Evolutionary conservation across 2,113 vertebrate species (phyloP).

Genomic region (Melanocharis versteri): DNA sequence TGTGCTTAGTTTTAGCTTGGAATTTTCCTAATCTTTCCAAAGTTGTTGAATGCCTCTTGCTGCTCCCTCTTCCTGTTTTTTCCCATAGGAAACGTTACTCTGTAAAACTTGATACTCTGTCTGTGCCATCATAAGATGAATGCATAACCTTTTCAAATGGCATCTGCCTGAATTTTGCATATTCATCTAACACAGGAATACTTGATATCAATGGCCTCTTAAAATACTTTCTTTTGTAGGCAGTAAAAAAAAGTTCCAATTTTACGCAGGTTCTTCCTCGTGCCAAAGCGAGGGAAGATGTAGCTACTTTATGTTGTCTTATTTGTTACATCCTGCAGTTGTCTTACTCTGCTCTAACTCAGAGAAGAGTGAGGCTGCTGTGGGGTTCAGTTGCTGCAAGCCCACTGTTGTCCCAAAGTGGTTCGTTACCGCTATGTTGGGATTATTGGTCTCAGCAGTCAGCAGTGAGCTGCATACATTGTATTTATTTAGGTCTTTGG

Average conservation of each 20-base stretch:
- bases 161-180: not conserved
- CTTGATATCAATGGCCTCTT: not conserved
- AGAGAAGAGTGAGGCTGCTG: not conserved
- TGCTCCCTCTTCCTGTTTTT: not conserved
- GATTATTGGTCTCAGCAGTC: not conserved
- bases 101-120: not conserved
- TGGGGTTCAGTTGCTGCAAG: not conserved
- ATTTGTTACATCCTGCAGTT: not conserved
- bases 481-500: not conserved
- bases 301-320: not conserved
- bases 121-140: not conserved
- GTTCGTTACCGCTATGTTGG: not conserved
- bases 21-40: not conserved
- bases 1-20: not conserved
- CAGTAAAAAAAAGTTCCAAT: not conserved
- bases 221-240: not conserved
- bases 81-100: not conserved
- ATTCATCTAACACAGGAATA: not conserved
- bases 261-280: not conserved
- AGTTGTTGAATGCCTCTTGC: not conserved
- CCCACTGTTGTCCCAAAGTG: not conserved
- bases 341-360: not conserved
- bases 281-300: not conserved
- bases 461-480: not conserved
- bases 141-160: slow-evolving; percentile 17